phyloP scores from a whole-genome alignment of 2,888 invertebrate genomes.

The Ennomos fuscantarius region DNA sequence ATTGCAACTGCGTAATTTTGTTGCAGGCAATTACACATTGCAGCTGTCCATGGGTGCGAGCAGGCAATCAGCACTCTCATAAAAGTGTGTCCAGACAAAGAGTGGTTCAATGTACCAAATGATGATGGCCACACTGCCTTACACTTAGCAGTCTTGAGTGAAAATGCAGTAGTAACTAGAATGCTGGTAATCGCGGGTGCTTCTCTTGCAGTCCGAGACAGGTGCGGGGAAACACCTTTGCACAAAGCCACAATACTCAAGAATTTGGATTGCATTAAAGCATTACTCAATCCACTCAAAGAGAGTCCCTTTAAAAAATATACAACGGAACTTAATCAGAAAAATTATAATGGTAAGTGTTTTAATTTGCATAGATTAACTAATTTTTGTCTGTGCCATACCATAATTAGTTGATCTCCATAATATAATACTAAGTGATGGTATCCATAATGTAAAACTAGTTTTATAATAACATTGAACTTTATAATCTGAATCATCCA shows the following conservation, averaged over 20 bases:
- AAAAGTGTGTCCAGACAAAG: conserved; percentile 90
- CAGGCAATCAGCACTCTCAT: conserved; percentile 91
- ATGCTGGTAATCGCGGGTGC: conserved; percentile 93
- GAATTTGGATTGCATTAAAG: conserved; percentile 88
- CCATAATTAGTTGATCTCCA: too few species aligned
- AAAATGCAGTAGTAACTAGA: conserved; percentile 90
- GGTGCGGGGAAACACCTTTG: conserved; percentile 93
- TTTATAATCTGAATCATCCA: conserved; percentile 44
- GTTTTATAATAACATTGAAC: conserved; percentile 1
- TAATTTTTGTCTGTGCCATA: too few species aligned
- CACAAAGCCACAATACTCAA: conserved; percentile 92
- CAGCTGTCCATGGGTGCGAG: conserved; percentile 90
- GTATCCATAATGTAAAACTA: background rate
- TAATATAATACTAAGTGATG: too few species aligned
- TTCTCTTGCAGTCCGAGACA: conserved; percentile 87
- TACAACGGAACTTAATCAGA: conserved; percentile 89
- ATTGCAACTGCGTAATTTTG: conserved; percentile 34
- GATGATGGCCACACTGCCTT: conserved; percentile 92
- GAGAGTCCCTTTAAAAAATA: conserved; percentile 64
- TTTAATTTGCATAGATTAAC: conserved; percentile 12
- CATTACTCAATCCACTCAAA: conserved; percentile 88
- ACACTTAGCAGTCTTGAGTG: conserved; percentile 93
- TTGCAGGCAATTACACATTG: conserved; percentile 93
- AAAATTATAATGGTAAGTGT: conserved; percentile 94
- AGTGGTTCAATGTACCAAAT: conserved; percentile 91